Percentiles rank a stretch among this genome's conserved stretches.
Conservation (phyloP, 2,888 invertebrate genomes). For the Teleiodes luculella region DNA sequence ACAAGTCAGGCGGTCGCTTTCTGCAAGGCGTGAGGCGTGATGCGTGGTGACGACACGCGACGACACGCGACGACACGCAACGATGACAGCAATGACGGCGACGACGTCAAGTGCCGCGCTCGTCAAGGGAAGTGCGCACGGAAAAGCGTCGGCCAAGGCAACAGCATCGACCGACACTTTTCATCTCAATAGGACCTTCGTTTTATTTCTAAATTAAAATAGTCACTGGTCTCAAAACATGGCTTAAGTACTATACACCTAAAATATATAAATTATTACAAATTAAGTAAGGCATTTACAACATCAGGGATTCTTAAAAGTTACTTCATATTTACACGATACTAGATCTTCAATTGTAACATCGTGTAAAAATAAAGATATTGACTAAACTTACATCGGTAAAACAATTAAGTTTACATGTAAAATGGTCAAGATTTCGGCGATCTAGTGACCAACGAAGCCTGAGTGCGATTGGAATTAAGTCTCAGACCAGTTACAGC, state of each 20-base stretch:
- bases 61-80: constrained; percentile 41
- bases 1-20: constrained; percentile 67
- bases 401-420: constrained; percentile 71
- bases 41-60: constrained; percentile 42
- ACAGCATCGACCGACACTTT: constrained; percentile 60
- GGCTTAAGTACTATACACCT: constrained; percentile 80
- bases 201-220: constrained; percentile 74
- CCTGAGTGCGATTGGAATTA: constrained; percentile 33
- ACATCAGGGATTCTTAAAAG: constrained; percentile 72
- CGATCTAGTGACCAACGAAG: constrained; percentile 72
- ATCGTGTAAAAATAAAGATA: constrained; percentile 74
- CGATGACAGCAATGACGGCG: constrained; percentile 39
- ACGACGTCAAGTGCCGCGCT: constrained; percentile 40
- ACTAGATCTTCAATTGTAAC: constrained; percentile 59
- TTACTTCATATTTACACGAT: constrained; percentile 73
- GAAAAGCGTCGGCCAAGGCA: constrained; percentile 67
- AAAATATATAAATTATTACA: constrained; percentile 79
- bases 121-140: constrained; percentile 13
- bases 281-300: constrained; percentile 79
- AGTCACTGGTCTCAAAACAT: constrained; percentile 79
- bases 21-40: constrained; percentile 63
- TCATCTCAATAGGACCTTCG: constrained; percentile 51
- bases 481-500: constrained; percentile 28
- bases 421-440: constrained; percentile 78
- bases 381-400: constrained; percentile 77